Base-by-base conservation (phyloP, 2,888 invertebrate genomes). In the Ormyrus rosae region DNA sequence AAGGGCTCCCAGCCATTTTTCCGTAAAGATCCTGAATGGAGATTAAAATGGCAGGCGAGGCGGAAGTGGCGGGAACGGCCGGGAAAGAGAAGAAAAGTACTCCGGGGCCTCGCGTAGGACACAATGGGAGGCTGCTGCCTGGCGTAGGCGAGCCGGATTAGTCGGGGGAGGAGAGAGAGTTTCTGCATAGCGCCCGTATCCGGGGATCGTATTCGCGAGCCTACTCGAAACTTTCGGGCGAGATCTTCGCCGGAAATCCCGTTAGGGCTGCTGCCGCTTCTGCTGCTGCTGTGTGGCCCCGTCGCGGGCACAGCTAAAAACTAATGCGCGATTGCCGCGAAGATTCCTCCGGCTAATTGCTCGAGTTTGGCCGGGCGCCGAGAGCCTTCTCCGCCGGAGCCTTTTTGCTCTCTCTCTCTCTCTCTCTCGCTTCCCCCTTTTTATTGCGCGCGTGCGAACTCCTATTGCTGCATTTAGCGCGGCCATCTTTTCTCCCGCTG, bases 31-130 rank as follows among this genome's bases (percentile, higher is more conserved):
- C 60, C 56, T 13, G 77, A 60, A 53, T 55, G 71, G 56, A 76
- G 80, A 83, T 82, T 77, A 80, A 82, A 81, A 82, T 70, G 53
- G 56, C 80, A 67, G 70, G 56, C 81, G 78, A 63, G 67, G 64
- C 51, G 80, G 79, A 77, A 71, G 75, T 64, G 65, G 71, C 71
- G 76, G 76, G 69, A 68, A 65, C 69, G 72, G 65, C 68, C 71
- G 76, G 76, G 69, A 68, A 65, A 73, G 72, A 34, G 34, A 65
- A 69, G 68, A 71, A 73, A 70, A 75, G 61, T 65, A 77, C 60
- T 34, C 34, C 34, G 34, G 34, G n/a, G 13, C n/a, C 53, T 56
- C 68, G 68, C 48, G 61, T 63, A 64, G 64, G 45, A 67, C 46
- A 74, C 74, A 74, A 74, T 65, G 68, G 68, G 61, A 51, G 45